Evolutionary conservation across 2,797 vertebrate species (phyloP), one percentile per base, ranked within the genome.

Genomic region (Hydrolagus colliei): DNA sequence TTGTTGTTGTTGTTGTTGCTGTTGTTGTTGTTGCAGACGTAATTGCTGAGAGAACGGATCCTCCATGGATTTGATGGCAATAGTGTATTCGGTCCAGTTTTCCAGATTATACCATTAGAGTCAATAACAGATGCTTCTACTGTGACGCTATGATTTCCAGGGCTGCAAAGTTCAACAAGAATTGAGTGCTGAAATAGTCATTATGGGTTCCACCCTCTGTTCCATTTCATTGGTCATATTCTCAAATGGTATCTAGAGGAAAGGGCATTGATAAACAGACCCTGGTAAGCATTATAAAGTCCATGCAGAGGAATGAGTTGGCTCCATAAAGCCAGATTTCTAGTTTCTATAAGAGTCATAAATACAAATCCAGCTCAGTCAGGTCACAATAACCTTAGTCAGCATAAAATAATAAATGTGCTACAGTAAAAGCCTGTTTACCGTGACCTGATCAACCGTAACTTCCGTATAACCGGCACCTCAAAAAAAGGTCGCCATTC

Each of bases 141-240:
- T 0, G 95, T 96, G 86, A 99, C 97, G 0, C 92, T 92, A 91
- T 98, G 97, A 13, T 94, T 98, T 65, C 98, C 98, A 86, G 92
- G 86, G 98, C 91, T 20, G 95, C 93, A 87, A 98, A 98, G 91
- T 98, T 98, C 82, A 99, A 91, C 87, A 99, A 91, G 89, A 99
- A 98, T 89, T 98, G 98, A 82, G 97, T 99, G 94, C 98, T 99
- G 93, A 99, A 99, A 92, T 98, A 99, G 91, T 99, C 98, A 0
- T 99, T 99, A 90, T 99, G 98, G 98, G 98, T 86, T 98, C 97
- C 0, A 99, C 98, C 10, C 93, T 95, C 93, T 99, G 97, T 89
- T 98, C 96, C 87, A 99, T 98, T 92, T 99, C 98, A 59, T 97
- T 98, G 22, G 95, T 96, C 92, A 96, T 95, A 61, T 88, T 92